Base-by-base conservation (phyloP, 2,113 vertebrate species). In the Catagonus wagneri region DNA sequence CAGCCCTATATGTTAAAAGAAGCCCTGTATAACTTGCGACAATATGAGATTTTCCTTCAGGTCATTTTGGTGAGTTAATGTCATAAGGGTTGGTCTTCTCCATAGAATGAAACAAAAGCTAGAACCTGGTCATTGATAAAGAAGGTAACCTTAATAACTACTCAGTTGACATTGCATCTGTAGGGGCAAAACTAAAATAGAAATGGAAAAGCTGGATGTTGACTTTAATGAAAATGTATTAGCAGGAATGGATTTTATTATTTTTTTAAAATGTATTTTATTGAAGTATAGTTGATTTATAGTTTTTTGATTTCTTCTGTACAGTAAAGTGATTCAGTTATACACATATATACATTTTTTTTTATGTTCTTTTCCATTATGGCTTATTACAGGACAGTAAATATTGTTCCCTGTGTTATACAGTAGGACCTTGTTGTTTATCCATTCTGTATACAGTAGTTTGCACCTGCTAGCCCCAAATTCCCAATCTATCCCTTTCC, bases 1-100 rank as follows among this genome's bases (percentile, higher is more conserved):
- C 93, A 93, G 1, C 23, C 72, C 0, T 92, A 85, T 10, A 97
- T 98, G 92, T 91, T 99, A 71, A 99, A 95, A 98, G 99, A 99
- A 98, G 99, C 99, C 0, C 98, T 99, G 0, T 99, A 98, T 97
- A 99, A 99, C 15, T 92, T 98, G 85, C 98, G 99, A 32, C 99
- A 99, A 76, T 98, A 99, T 0, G 99, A 99, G 91, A 96, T 94
- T 27, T 99, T 99, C 97, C 99, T 99, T 88, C 98, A 98, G 93
- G 96, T 99, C 91, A 98, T 99, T 87, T 97, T 99, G 99, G 99
- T 99, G 98, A 98, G 99, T 95, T 66, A 83, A 7, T 91, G 7
- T 90, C 19, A 0, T 13, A 65, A 52, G 54, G 29, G 27, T 13
- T 69, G 72, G n/a, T 36, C 6, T 89, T 86, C 86, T 68, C 54